Conservation (phyloP, 1,140 invertebrate species). For the Euura lappo region DNA sequence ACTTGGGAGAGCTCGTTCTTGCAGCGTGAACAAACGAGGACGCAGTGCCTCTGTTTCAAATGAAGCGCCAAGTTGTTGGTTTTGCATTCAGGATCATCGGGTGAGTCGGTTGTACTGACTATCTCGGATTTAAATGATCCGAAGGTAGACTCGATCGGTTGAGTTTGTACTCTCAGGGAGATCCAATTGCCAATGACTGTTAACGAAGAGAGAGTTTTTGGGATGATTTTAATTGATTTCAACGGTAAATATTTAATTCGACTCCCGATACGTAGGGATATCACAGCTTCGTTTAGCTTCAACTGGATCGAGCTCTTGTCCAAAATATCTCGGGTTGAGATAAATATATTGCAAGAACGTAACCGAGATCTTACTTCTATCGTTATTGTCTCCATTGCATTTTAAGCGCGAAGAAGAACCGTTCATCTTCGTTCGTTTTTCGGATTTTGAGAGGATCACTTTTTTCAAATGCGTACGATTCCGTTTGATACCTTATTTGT, state of each 20-base stretch:
- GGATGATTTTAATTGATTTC: conserved; percentile 44
- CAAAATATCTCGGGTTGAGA: conserved; percentile 34
- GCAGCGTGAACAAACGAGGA: conserved; percentile 41
- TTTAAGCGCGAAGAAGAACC: neutral
- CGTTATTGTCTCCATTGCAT: conserved; percentile 46
- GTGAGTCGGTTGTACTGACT: conserved; percentile 21
- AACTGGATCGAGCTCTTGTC: conserved; percentile 34
- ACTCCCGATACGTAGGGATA: conserved; percentile 36
- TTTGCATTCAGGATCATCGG: conserved; percentile 5
- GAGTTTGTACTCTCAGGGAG: conserved; percentile 51
- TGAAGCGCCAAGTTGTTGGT: conserved; percentile 28
- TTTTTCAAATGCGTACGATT: neutral
- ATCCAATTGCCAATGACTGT: conserved; percentile 47
- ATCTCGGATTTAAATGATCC: conserved; percentile 50
- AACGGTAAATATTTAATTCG: conserved; percentile 33
- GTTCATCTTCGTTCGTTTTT: neutral
- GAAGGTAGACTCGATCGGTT: conserved; percentile 38
- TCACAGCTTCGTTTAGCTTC: conserved; percentile 40
- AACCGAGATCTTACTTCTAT: conserved; percentile 50
- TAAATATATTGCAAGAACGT: conserved; percentile 47
- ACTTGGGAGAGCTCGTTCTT: conserved; percentile 44
- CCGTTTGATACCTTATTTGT: neutral
- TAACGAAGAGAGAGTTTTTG: conserved; percentile 45
- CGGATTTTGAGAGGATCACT: neutral
- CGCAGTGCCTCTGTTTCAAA: conserved; percentile 26